A percentile compares a stretch with the other conserved stretches of the same genome.
Evolutionary conservation across 1,140 invertebrate species (phyloP).

Genomic region (Heliothis virescens): DNA sequence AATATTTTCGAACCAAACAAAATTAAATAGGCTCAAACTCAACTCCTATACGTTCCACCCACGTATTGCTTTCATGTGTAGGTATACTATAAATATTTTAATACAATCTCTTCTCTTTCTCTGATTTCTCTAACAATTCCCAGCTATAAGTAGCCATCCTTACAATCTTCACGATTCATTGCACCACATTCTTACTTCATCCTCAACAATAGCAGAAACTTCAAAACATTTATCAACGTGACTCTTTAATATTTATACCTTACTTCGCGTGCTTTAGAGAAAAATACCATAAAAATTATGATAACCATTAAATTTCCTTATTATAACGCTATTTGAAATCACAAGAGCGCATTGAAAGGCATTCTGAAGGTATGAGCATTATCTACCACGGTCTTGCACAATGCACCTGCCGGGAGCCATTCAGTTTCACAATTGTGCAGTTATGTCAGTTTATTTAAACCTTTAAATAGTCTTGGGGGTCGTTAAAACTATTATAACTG

Average conservation of each 20-base stretch:
- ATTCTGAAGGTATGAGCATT: constrained; percentile 4
- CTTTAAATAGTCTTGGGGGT: not conserved
- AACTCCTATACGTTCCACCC: too few relatives aligned
- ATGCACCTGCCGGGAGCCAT: constrained; percentile 58
- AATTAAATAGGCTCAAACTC: too few relatives aligned
- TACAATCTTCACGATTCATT: not conserved
- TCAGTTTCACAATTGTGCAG: constrained; percentile 51
- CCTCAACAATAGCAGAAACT: not conserved
- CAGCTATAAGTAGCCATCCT: too few relatives aligned
- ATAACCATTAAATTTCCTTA: constrained; percentile 5
- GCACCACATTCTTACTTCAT: not conserved
- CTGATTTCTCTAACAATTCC: too few relatives aligned
- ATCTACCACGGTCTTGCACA: constrained; percentile 35
- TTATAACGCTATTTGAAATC: constrained; percentile 19
- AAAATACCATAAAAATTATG: not conserved
- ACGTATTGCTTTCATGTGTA: too few relatives aligned
- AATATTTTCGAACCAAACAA: too few relatives aligned
- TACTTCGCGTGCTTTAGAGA: not conserved
- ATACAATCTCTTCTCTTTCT: too few relatives aligned
- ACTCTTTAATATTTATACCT: not conserved
- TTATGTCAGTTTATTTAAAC: constrained; percentile 50
- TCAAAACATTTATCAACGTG: not conserved
- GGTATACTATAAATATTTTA: too few relatives aligned
- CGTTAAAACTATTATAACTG: constrained; percentile 5
- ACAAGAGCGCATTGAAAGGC: constrained; percentile 32